Evolutionary conservation across 2,888 invertebrate genomes (phyloP).

Genomic region (Drosophila seclusa): DNA sequence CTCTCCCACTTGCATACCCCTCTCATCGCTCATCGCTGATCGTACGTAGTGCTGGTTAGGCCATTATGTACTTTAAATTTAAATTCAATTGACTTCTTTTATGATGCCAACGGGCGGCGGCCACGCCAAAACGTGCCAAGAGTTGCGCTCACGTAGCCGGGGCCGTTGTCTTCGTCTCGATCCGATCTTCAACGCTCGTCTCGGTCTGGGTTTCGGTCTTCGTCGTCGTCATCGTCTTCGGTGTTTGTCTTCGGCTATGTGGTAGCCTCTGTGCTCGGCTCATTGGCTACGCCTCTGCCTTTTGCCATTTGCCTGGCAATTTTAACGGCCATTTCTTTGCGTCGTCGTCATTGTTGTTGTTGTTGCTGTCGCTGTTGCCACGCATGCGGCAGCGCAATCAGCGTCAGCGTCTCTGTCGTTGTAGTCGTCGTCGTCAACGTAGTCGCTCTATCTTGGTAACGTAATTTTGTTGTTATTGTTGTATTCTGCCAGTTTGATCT

Average conservation of each 20-base stretch:
- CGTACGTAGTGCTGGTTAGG: constrained; percentile 53
- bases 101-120: constrained; percentile 78
- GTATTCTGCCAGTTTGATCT: constrained; percentile 73
- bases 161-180: constrained; percentile 42
- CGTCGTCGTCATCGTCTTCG: constrained; percentile 21
- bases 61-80: constrained; percentile 80
- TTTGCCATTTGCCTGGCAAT: constrained; percentile 76
- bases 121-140: constrained; percentile 76
- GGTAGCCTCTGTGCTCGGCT: constrained; percentile 51
- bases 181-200: constrained; percentile 27
- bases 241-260: constrained; percentile 23
- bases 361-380: constrained; percentile 28
- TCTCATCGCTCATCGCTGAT: constrained; percentile 4
- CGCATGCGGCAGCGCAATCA: constrained; percentile 1
- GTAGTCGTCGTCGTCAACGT: constrained; percentile 38
- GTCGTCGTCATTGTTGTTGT: constrained; percentile 22
- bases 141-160: constrained; percentile 64
- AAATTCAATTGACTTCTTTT: constrained; percentile 81
- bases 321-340: constrained; percentile 78
- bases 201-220: constrained; percentile 7
- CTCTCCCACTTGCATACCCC: neutral
- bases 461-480: constrained; percentile 60
- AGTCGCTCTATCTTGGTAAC: constrained; percentile 77
- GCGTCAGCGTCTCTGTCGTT: constrained; percentile 32
- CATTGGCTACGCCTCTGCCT: constrained; percentile 73